Evolutionary conservation across 2,888 invertebrate genomes (phyloP).

Genomic region (Ypsolopha scabrella): DNA sequence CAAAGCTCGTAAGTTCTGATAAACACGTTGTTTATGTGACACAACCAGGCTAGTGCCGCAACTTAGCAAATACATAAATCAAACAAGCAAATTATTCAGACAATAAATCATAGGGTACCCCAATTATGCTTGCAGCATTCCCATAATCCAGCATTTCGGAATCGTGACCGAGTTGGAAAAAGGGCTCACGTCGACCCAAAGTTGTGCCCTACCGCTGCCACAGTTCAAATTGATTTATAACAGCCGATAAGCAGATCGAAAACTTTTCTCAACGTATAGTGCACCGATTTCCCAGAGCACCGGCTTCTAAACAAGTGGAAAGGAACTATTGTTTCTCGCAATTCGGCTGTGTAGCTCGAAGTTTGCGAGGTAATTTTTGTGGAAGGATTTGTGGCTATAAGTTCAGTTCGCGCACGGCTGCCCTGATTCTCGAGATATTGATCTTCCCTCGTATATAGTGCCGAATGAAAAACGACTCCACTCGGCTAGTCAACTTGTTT

Average conservation of each 20-base stretch:
- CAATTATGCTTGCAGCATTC: conserved; percentile 59
- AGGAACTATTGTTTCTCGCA: conserved; percentile 41
- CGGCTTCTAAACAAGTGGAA: conserved; percentile 8
- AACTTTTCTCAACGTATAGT: conserved; percentile 24
- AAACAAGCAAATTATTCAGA: conserved; percentile 4
- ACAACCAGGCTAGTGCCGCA: neutral
- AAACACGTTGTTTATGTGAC: too few species aligned
- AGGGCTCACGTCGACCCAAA: conserved; percentile 49
- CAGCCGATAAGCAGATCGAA: conserved; percentile 52
- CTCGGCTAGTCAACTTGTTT: neutral
- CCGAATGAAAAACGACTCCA: conserved; percentile 34
- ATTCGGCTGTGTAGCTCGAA: conserved; percentile 27
- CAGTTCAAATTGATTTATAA: conserved; percentile 65
- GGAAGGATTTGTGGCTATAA: conserved; percentile 48
- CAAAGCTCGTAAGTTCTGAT: too few species aligned
- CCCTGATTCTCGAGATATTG: conserved; percentile 56
- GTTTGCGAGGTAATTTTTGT: conserved; percentile 51
- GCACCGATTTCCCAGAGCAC: conserved; percentile 2
- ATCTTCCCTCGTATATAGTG: conserved; percentile 37
- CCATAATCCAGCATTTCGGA: conserved; percentile 38
- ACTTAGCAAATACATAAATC: conserved; percentile 1
- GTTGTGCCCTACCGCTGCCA: conserved; percentile 37
- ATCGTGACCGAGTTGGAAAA: conserved; percentile 46
- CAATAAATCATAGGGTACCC: conserved; percentile 34
- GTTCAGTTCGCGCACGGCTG: conserved; percentile 42